Conservation (phyloP, 35 echinoderm and acorn worm species). For the Lytechinus variegatus region DNA sequence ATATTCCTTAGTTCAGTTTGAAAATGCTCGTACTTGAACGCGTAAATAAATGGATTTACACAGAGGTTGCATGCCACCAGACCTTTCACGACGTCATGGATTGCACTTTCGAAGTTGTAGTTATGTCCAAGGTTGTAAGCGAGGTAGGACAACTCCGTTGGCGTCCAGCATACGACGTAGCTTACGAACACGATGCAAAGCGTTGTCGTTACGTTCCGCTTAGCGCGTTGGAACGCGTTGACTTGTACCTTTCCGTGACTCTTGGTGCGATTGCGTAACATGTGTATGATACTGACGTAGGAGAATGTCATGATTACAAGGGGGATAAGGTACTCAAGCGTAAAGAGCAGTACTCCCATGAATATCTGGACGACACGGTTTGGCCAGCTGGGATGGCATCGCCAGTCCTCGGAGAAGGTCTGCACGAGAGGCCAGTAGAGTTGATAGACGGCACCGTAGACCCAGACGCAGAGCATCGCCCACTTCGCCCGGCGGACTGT, state of each 20-base stretch:
- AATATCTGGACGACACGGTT: slow-evolving; percentile 57
- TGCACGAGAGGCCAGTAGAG: slow-evolving; percentile 72
- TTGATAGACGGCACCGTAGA: slow-evolving; percentile 68
- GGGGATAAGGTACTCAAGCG: slow-evolving; percentile 79
- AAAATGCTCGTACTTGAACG: slow-evolving; percentile 87
- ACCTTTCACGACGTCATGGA: slow-evolving; percentile 63
- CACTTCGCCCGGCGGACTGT: slow-evolving; percentile 60
- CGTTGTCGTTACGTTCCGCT: slow-evolving; percentile 85
- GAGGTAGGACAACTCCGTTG: slow-evolving; percentile 70
- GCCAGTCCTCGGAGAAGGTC: not conserved
- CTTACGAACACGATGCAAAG: slow-evolving; percentile 70
- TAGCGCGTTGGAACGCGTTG: slow-evolving; percentile 72
- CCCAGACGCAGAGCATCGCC: slow-evolving; percentile 64
- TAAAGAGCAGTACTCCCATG: slow-evolving; percentile 69
- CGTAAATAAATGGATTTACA: slow-evolving; percentile 85
- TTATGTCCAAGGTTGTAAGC: slow-evolving; percentile 62
- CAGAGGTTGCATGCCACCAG: slow-evolving; percentile 88
- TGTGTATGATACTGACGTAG: slow-evolving; percentile 76
- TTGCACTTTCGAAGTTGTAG: slow-evolving; percentile 66
- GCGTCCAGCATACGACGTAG: slow-evolving; percentile 85
- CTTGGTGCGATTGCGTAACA: slow-evolving; percentile 61
- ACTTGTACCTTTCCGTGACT: slow-evolving; percentile 51
- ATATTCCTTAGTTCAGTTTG: slow-evolving; percentile 65
- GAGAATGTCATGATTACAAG: slow-evolving; percentile 78
- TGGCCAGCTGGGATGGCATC: slow-evolving; percentile 57